Evolutionary conservation across 2,797 vertebrate species (phyloP), one percentile per base, ranked within the genome.

Genomic region (Myotis daubentonii): DNA sequence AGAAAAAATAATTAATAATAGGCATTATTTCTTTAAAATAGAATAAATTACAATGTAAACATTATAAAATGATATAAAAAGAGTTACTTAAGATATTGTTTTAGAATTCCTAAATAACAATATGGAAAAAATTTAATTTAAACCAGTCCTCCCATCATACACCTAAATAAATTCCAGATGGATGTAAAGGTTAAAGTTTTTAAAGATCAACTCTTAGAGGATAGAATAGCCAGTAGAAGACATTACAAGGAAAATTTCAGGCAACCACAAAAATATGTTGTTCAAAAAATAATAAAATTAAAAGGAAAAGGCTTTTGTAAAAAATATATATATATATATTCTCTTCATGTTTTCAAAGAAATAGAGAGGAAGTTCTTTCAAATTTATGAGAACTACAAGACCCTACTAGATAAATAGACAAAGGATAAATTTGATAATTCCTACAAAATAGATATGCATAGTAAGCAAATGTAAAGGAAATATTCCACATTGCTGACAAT

Each of bases 381-480:
- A 78, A n/a, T 91, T 95, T 72, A 89, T 82, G n/a, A 82, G 33
- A 89, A 87, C 49, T 66, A 51, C 20, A 55, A 55, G 86, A 65
- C 19, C 44, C 51, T 22, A 6, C 22, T 33, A 91, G 41, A 71
- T 93, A 88, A 76, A 74, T 91, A 44, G 44, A 44, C 44, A 87
- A 92, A 41, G 20, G 57, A 38, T 68, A 90, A 72, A 72, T 78
- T 83, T 41, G 49, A 84, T 28, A 85, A 65, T 91, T 88, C 41
- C 41, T 85, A 66, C 68, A 89, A 93, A 91, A 68, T 25, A 72
- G 23, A 68, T 68, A 9, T 78, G 49, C 51, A 13, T 87, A 76
- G 81, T 81, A 88, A 80, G 87, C 57, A 91, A 93, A 80, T 78
- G 11, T 94, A 75, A 62, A 85, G n/a, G 71, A 95, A 87, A 93